phyloP scores from a whole-genome alignment of 2,888 invertebrate genomes.

The Coenonympha arcania region DNA sequence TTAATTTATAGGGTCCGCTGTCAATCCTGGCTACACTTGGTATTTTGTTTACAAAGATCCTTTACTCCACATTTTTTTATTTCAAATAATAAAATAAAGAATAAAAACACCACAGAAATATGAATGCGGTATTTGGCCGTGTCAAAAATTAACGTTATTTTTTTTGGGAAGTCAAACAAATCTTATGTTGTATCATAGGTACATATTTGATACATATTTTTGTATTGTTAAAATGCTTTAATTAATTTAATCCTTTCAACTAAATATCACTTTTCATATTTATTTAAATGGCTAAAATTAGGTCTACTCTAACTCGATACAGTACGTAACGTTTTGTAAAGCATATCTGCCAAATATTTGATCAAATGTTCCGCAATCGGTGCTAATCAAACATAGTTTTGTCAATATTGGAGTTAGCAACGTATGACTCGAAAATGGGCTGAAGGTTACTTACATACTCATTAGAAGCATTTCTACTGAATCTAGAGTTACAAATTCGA shows the following conservation, averaged over 20 bases:
- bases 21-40: slow-evolving; percentile 25
- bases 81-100: too few relatives aligned
- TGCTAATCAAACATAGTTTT: slow-evolving; percentile 15
- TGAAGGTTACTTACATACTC: slow-evolving; percentile 18
- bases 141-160: too few relatives aligned
- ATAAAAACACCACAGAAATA: too few relatives aligned
- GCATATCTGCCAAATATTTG: slow-evolving; percentile 16
- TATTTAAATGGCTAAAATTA: slow-evolving; percentile 2
- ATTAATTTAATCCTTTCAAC: too few relatives aligned
- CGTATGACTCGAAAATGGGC: slow-evolving; percentile 17
- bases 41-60: neutral
- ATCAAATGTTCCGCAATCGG: slow-evolving; percentile 20
- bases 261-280: neutral
- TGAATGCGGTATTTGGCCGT: too few relatives aligned
- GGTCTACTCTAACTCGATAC: neutral
- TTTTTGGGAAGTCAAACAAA: too few relatives aligned
- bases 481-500: slow-evolving; percentile 18
- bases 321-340: slow-evolving; percentile 12
- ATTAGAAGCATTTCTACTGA: slow-evolving; percentile 15
- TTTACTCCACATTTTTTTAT: neutral
- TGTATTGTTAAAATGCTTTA: too few relatives aligned
- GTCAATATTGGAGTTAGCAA: slow-evolving; percentile 25
- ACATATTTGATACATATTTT: too few relatives aligned
- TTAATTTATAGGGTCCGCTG: slow-evolving; percentile 21
- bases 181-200: too few relatives aligned